These are phyloP conservation scores for Gymnothorax javanicus DNA, from an alignment of 2,797 vertebrate genomes.

Conservation along the genomic window DNA sequence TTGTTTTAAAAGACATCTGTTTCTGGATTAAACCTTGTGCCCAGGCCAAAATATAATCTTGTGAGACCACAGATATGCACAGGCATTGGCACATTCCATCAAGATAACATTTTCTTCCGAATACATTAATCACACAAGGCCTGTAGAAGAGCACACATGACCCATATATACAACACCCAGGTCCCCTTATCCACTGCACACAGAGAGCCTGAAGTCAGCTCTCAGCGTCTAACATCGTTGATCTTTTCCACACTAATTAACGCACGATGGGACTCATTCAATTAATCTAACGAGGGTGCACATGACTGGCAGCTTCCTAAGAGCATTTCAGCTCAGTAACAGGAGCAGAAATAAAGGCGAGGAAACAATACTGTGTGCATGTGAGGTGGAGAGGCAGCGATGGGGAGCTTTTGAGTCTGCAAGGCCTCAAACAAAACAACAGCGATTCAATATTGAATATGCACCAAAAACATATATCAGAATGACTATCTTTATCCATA, in stretches of 20 bases:
- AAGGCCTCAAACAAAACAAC: too few relatives aligned
- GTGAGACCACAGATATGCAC: neutral
- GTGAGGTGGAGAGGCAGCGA: neutral
- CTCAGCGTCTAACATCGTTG: constrained; percentile 1
- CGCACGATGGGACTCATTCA: neutral
- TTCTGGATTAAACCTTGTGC: neutral
- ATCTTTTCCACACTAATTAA: constrained; percentile 23
- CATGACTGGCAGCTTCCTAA: neutral
- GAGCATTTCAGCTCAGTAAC: neutral
- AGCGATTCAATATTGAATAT: too few relatives aligned
- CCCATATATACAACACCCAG: neutral
- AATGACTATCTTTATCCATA: neutral
- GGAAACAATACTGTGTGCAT: neutral
- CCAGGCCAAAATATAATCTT: neutral
- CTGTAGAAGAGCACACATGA: neutral
- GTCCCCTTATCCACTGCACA: neutral
- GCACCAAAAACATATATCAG: too few relatives aligned
- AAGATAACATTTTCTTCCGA: neutral
- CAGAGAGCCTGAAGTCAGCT: neutral
- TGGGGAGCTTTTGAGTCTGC: neutral
- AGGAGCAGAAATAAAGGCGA: neutral
- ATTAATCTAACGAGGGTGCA: constrained; percentile 12
- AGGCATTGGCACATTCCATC: neutral
- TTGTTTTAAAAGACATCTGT: neutral
- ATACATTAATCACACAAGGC: neutral